phyloP scores from a whole-genome alignment of 1,140 invertebrate genomes.

The Antheraea mylitta region DNA sequence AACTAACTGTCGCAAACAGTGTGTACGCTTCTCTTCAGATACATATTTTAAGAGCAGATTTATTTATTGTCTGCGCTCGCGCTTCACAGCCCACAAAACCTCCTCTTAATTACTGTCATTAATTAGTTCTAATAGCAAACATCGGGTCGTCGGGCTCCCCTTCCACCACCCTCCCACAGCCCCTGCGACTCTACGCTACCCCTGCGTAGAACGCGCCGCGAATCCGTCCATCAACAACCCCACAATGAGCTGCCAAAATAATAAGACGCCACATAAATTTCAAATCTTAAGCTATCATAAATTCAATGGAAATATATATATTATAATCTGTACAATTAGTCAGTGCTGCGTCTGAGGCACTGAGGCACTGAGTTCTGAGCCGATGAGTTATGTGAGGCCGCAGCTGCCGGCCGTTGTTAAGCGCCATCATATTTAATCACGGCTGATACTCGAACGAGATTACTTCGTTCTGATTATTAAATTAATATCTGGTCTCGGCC shows the following conservation, averaged over 20 bases:
- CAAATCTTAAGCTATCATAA: constrained; percentile 38
- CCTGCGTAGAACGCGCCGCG: constrained; percentile 10
- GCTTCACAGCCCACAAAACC: constrained; percentile 5
- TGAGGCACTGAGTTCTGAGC: constrained; percentile 16
- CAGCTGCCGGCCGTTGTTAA: constrained; percentile 18
- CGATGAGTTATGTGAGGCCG: constrained; percentile 26
- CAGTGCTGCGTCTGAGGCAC: constrained; percentile 20
- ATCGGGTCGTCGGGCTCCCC: not conserved
- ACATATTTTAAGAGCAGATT: not conserved
- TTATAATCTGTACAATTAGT: constrained; percentile 61
- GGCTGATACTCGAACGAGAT: not conserved
- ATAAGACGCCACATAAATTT: constrained; percentile 57
- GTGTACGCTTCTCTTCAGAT: not conserved
- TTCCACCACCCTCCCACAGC: not conserved
- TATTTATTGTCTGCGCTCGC: not conserved
- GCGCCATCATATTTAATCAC: constrained; percentile 31
- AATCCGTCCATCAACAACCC: constrained; percentile 37
- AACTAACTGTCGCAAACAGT: not conserved
- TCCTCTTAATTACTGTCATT: constrained; percentile 3
- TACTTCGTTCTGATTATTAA: constrained; percentile 14
- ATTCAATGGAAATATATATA: constrained; percentile 43
- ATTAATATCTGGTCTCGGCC: constrained; percentile 11
- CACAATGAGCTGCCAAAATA: constrained; percentile 61
- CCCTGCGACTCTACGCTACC: no score
- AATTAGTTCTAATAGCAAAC: constrained; percentile 7